phyloP scores from a whole-genome alignment of 2,113 vertebrate genomes.

The Forbesichthys agassizii region DNA sequence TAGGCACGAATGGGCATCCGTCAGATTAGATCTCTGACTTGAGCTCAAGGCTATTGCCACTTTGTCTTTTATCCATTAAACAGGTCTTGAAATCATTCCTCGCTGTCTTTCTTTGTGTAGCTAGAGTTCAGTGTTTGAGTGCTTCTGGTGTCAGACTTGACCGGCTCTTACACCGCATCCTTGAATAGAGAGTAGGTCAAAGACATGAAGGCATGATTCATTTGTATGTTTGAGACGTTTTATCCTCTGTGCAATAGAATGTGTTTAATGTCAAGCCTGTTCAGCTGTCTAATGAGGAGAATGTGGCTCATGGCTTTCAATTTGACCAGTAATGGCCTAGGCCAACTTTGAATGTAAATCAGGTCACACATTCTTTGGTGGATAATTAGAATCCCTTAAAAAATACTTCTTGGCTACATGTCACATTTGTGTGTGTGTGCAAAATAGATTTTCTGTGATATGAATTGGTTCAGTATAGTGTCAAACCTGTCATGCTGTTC shows the following conservation, averaged over 20 bases:
- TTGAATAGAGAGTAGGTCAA: background rate
- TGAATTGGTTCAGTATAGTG: no score
- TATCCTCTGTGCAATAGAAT: no score
- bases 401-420: background rate
- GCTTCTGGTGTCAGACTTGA: background rate
- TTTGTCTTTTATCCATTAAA: background rate
- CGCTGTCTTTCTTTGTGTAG: background rate
- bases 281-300: no score
- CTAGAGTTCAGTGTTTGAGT: background rate
- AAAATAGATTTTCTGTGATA: no score
- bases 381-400: background rate
- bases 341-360: background rate
- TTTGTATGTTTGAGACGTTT: no score
- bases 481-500: no score
- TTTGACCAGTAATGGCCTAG: background rate
- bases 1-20: conserved; percentile 25
- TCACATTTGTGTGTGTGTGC: no score
- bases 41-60: background rate
- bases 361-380: background rate
- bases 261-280: no score
- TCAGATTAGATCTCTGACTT: conserved; percentile 22
- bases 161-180: background rate
- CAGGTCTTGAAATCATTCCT: background rate
- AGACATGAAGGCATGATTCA: no score
- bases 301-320: background rate